Percentiles rank a stretch among this genome's conserved stretches.
phyloP scores from a whole-genome alignment of 2,113 vertebrate genomes.

The Dendrocopos noguchii region DNA sequence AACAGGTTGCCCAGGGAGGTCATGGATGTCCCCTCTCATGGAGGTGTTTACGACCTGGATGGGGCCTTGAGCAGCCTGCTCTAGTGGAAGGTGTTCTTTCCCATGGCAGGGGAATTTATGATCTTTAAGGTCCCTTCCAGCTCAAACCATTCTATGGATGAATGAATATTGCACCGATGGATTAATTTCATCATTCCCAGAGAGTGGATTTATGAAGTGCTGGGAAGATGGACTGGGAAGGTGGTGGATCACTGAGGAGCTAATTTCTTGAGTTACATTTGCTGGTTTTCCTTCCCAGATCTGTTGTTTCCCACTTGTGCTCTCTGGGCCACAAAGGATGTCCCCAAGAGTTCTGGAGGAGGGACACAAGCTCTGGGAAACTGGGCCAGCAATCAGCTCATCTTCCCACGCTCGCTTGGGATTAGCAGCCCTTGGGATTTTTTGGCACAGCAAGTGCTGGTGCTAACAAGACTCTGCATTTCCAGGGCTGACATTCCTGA shows the following conservation, averaged over 20 bases:
- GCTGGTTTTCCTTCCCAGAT: background rate
- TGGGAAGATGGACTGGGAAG: background rate
- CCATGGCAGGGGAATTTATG: no score
- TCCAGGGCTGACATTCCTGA: background rate
- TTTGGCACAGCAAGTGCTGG: accelerated
- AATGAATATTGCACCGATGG: accelerated
- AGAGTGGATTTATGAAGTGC: background rate
- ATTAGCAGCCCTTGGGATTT: background rate
- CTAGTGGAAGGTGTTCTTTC: no score
- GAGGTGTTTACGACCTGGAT: no score
- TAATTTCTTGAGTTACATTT: background rate
- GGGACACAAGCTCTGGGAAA: accelerated
- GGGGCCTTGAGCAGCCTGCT: no score
- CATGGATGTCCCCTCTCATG: no score
- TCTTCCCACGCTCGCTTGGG: accelerated
- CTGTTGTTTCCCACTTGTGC: background rate
- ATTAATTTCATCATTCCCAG: background rate
- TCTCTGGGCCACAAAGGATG: accelerated
- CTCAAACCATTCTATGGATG: no score
- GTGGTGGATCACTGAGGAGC: background rate
- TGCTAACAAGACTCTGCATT: accelerated
- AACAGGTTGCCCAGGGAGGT: no score
- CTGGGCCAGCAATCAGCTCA: accelerated
- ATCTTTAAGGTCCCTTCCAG: no score
- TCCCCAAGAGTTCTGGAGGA: background rate